Evolutionary conservation across 2,113 vertebrate species (phyloP), one percentile per base, ranked within the genome.

Genomic region (Antechinus flavipes): DNA sequence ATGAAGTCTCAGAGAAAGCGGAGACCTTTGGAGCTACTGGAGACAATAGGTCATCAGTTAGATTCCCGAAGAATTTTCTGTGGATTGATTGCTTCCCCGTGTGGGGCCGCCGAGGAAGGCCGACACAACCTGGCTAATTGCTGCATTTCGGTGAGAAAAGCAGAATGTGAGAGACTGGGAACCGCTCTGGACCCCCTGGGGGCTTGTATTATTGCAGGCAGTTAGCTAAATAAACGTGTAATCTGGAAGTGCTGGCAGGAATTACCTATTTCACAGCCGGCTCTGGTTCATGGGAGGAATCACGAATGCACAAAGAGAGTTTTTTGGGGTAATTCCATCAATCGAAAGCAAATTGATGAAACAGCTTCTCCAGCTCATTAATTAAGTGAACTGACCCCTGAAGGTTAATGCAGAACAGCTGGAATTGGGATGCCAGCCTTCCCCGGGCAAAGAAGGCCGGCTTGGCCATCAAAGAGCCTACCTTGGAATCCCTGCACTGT

Each of bases 311-410:
- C 23, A 91, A 90, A 94, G 58, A 93, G 91, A 95, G 95, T 94
- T n/a, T 46, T 95, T 91, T 95, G 97, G 93, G 93, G 54, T 94
- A 95, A 97, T 96, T 97, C 95, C 92, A 96, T 94, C 92, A 95
- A 56, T 89, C 96, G 96, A 90, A 94, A 96, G 68, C 89, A 96
- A 98, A 96, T 90, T 92, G 96, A 96, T 97, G 94, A 96, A 97
- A 95, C 3, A 5, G 50, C 92, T 96, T 94, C 95, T 76, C 68
- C 61, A 94, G 89, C 95, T 98, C 97, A 56, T 97, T 98, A 97
- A 96, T 96, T 93, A 98, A 97, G 92, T 55, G 92, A 97, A 61
- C 54, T 98, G 98, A 98, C 89, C 97, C 95, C 95, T 92, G 97
- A 98, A 98, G 97, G 96, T 97, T 95, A 97, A 91, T 55, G 89